phyloP scores from a whole-genome alignment of 2,797 vertebrate species.

The Anableps anableps region DNA sequence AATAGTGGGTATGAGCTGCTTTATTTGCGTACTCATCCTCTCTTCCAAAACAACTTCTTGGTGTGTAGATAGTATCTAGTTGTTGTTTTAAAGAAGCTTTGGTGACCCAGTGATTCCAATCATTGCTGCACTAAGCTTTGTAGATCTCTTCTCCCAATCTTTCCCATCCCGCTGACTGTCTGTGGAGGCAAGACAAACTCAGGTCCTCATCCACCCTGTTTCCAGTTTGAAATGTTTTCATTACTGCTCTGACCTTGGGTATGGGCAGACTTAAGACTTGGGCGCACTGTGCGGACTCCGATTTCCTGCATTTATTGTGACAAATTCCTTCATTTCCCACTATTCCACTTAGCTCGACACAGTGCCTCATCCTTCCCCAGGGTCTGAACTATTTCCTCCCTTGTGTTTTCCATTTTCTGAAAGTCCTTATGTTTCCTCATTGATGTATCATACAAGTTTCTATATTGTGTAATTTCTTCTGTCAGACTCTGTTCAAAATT shows the following conservation, averaged over 20 bases:
- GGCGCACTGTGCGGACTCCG: too few species aligned
- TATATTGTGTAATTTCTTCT: not conserved
- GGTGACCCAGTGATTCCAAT: too few species aligned
- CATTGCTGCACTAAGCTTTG: too few species aligned
- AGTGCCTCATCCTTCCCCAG: not conserved
- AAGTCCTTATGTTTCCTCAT: not conserved
- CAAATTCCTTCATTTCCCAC: not conserved
- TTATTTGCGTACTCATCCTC: too few species aligned
- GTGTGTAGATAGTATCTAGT: too few species aligned
- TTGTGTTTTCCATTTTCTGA: not conserved
- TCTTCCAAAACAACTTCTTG: too few species aligned
- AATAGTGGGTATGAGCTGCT: too few species aligned
- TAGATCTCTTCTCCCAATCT: too few species aligned
- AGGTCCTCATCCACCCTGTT: not conserved
- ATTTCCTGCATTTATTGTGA: not conserved
- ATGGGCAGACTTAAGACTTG: not conserved
- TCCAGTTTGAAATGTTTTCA: not conserved
- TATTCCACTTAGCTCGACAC: not conserved
- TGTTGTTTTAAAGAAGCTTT: too few species aligned
- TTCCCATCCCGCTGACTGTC: too few species aligned
- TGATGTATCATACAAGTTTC: not conserved
- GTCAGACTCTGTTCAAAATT: not conserved
- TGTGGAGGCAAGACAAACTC: not conserved
- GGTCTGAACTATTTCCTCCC: not conserved
- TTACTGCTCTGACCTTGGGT: not conserved